Evolutionary conservation across 1,140 invertebrate species (phyloP).

Genomic region (Homarus americanus): DNA sequence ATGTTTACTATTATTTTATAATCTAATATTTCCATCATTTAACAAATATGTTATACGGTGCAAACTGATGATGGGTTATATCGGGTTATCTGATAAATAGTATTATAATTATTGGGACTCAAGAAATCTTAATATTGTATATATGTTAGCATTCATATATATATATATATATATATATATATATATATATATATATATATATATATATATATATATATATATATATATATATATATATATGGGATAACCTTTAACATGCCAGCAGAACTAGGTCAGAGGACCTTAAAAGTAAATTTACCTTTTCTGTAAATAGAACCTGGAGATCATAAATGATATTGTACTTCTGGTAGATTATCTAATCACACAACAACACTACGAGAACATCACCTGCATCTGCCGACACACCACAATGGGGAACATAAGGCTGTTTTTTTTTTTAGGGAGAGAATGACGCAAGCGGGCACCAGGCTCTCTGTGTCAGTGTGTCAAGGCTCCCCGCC

Average conservation of each 20-base stretch:
- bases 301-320: too few species aligned
- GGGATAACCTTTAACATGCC: too few species aligned
- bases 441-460: background rate
- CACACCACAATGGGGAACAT: background rate
- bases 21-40: too few species aligned
- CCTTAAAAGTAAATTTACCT: too few species aligned
- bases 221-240: background rate
- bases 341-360: background rate
- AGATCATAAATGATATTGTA: background rate
- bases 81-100: too few species aligned
- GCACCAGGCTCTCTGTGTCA: background rate
- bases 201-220: constrained; percentile 16
- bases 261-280: too few species aligned
- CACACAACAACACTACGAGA: background rate
- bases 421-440: background rate
- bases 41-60: too few species aligned
- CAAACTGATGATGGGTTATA: too few species aligned
- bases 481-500: background rate
- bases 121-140: background rate
- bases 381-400: background rate
- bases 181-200: constrained; percentile 23
- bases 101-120: too few species aligned
- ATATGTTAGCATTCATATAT: constrained; percentile 20
- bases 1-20: too few species aligned
- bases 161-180: constrained; percentile 34